Evolutionary conservation across 2,113 vertebrate species (phyloP).

Genomic region (Galbula dea): DNA sequence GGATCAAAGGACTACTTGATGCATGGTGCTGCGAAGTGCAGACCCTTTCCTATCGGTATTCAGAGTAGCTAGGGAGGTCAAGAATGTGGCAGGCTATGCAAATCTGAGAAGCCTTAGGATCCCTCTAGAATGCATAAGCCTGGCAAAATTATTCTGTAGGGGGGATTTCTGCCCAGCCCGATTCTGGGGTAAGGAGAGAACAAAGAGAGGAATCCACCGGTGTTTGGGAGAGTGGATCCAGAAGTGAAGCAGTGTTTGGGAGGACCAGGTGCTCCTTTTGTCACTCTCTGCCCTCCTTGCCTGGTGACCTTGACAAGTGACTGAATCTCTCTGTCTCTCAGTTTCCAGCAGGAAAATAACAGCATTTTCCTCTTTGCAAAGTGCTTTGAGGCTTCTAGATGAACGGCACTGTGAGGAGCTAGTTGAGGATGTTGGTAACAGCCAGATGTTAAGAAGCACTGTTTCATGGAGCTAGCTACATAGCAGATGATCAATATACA

Average conservation of each 20-base stretch:
- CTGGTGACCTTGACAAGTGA: background rate
- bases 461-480: background rate
- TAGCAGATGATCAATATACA: background rate
- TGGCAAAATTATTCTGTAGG: background rate
- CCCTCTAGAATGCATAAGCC: background rate
- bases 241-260: background rate
- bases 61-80: background rate
- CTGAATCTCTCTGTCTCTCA: background rate
- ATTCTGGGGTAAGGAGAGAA: background rate
- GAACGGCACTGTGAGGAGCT: background rate
- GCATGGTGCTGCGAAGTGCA: background rate
- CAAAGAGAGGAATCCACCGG: background rate
- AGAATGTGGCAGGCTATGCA: background rate
- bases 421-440: background rate
- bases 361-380: background rate
- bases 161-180: background rate
- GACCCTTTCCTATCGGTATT: background rate
- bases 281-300: background rate
- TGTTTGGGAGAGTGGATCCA: background rate
- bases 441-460: background rate
- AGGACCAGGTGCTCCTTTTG: background rate
- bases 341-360: background rate
- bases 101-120: background rate
- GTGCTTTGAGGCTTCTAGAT: background rate
- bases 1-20: background rate